Conservation (phyloP, 53 echinoderm and acorn worm genomes). For the Astropecten irregularis region DNA sequence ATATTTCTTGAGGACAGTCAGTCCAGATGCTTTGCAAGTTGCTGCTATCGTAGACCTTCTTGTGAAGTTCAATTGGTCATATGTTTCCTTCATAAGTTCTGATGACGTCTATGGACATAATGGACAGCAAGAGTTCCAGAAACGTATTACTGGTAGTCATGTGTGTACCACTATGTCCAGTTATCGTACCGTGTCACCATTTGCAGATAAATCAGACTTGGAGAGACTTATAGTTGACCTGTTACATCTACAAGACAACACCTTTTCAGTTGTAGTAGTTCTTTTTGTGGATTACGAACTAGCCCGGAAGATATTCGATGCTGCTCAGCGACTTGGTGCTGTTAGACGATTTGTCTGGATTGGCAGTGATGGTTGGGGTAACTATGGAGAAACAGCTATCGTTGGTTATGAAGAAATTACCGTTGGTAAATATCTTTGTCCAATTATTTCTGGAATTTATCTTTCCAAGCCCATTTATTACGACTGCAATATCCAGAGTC, state of each 20-base stretch:
- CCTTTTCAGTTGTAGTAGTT: constrained; percentile 65
- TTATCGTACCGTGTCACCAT: constrained; percentile 24
- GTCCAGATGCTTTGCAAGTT: constrained; percentile 78
- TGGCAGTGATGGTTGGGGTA: constrained; percentile 78
- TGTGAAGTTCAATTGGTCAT: constrained; percentile 74
- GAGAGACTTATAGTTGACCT: constrained; percentile 36
- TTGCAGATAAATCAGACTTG: constrained; percentile 6
- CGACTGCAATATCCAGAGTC: no score
- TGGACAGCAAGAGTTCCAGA: constrained; percentile 61
- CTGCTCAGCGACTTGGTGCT: constrained; percentile 14
- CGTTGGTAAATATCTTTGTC: constrained; percentile 49
- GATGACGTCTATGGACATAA: constrained; percentile 84
- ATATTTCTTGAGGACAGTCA: constrained; percentile 82
- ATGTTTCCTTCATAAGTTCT: constrained; percentile 82
- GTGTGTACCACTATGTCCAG: constrained; percentile 32
- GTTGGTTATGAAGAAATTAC: constrained; percentile 61
- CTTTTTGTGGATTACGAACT: constrained; percentile 68
- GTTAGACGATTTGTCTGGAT: constrained; percentile 69
- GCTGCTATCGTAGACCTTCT: constrained; percentile 76
- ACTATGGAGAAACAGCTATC: constrained; percentile 58
- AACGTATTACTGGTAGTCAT: neutral
- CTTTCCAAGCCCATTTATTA: no score
- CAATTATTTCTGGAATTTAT: no score
- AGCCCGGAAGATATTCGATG: constrained; percentile 41
- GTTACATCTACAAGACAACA: constrained; percentile 54